A percentile compares a stretch with the other conserved stretches of the same genome.
These are phyloP conservation scores for Timema cristinae DNA, from an alignment of 2,888 invertebrate species.

Conservation along the genomic window DNA sequence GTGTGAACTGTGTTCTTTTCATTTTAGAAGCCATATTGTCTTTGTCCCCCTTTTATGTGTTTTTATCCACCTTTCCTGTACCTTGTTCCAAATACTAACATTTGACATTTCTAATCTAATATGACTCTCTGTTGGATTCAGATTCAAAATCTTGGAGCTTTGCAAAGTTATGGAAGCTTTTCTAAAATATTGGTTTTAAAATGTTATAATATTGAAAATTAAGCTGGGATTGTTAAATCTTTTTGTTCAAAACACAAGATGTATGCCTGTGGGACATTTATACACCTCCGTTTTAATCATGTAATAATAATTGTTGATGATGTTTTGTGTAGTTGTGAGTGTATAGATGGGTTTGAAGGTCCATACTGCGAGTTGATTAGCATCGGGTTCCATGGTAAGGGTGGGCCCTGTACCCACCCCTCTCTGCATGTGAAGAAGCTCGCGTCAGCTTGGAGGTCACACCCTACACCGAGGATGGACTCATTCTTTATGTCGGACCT, in stretches of 20 bases:
- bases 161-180: too few species aligned
- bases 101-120: too few species aligned
- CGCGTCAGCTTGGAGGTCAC: slow-evolving; percentile 77
- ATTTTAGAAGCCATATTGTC: too few species aligned
- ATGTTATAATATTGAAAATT: neutral
- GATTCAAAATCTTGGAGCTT: too few species aligned
- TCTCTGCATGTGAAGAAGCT: slow-evolving; percentile 81
- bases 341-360: slow-evolving; percentile 73
- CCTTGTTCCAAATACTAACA: too few species aligned
- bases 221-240: neutral
- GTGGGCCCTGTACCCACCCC: slow-evolving; percentile 91
- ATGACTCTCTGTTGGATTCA: too few species aligned
- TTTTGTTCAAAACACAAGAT: neutral
- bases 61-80: too few species aligned
- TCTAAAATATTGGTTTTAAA: neutral
- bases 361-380: slow-evolving; percentile 87
- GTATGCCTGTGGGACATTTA: neutral
- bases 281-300: neutral
- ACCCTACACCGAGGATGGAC: slow-evolving; percentile 69
- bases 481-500: slow-evolving; percentile 91
- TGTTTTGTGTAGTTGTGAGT: slow-evolving; percentile 61
- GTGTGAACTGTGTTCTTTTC: too few species aligned
- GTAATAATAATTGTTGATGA: neutral
- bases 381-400: slow-evolving; percentile 83
- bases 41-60: too few species aligned